Base-by-base conservation (phyloP, 2,797 vertebrate genomes). In the Iguana delicatissima region DNA sequence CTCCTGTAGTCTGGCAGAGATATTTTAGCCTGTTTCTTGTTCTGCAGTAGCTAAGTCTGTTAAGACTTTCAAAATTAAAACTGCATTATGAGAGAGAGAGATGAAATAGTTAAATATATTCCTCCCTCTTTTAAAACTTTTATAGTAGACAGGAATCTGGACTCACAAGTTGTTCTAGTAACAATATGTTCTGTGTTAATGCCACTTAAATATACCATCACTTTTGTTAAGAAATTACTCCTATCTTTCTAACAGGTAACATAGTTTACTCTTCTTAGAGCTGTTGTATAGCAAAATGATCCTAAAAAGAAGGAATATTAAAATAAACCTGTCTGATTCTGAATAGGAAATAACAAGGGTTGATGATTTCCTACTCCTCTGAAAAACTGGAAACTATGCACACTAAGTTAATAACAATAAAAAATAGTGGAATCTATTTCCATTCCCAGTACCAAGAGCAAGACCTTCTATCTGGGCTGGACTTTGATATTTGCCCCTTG, bases 381-480 rank as follows among this genome's bases (percentile, higher is more conserved):
- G 12, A 86, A 80, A 93, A 73, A 76, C 83, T 80, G 91, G 90
- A 91, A 95, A 95, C 93, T 93, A 82, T 13, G 93, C 16, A 93
- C 89, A 93, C 12, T 80, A 92, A 95, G 94, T 92, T 93, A 24
- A 29, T 7, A 26, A 26, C 24, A 26, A 26, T n/a, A 50, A 64
- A 29, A 57, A 84, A 95, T 95, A 92, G 93, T 90, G 89, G 89
- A 93, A 95, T 92, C 92, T 93, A 89, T 95, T 95, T 95, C 95
- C 94, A 96, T 95, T 95, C 93, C 96, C 95, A 96, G 95, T 94
- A 96, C 89, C 62, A 80, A 96, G 96, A 96, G 88, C 62, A 80
- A 96, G 96, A 96, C 96, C 96, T 97, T 97, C 96, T 96, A 86
- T 96, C 95, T 93, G 96, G 96, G 94, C 96, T 96, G 97, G 96